Evolutionary conservation across 2,888 invertebrate genomes (phyloP).

Genomic region (Brassicogethes aeneus): DNA sequence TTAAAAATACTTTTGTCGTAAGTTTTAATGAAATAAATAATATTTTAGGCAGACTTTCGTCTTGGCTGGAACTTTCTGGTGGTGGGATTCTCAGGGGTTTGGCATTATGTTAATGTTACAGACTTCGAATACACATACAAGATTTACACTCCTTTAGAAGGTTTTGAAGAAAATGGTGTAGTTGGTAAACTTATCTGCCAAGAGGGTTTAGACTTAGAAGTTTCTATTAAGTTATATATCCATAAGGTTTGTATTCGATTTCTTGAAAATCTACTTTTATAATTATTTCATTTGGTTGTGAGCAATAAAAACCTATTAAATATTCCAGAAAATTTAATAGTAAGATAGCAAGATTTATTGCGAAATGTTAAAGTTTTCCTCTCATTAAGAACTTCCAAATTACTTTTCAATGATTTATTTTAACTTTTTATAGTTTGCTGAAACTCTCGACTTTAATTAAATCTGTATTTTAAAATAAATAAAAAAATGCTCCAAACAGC

Average conservation of each 20-base stretch:
- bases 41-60: slow-evolving; percentile 58
- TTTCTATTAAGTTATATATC: slow-evolving; percentile 59
- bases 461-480: too few species aligned
- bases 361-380: too few species aligned
- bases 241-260: slow-evolving; percentile 48
- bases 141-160: slow-evolving; percentile 67
- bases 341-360: neutral
- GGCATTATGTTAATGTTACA: slow-evolving; percentile 57
- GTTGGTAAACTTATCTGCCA: slow-evolving; percentile 60
- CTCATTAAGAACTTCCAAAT: too few species aligned
- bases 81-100: slow-evolving; percentile 69
- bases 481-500: too few species aligned
- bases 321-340: too few species aligned
- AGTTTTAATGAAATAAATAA: slow-evolving; percentile 10
- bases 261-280: too few species aligned
- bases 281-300: too few species aligned
- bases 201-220: slow-evolving; percentile 58
- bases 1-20: neutral
- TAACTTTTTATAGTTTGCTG: too few species aligned
- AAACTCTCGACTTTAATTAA: too few species aligned
- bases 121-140: slow-evolving; percentile 73
- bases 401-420: too few species aligned
- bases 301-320: too few species aligned
- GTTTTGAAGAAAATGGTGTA: slow-evolving; percentile 68
- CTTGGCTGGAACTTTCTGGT: slow-evolving; percentile 65